Evolutionary conservation across 2,113 vertebrate species (phyloP).

Genomic region (Tonatia bakeri): DNA sequence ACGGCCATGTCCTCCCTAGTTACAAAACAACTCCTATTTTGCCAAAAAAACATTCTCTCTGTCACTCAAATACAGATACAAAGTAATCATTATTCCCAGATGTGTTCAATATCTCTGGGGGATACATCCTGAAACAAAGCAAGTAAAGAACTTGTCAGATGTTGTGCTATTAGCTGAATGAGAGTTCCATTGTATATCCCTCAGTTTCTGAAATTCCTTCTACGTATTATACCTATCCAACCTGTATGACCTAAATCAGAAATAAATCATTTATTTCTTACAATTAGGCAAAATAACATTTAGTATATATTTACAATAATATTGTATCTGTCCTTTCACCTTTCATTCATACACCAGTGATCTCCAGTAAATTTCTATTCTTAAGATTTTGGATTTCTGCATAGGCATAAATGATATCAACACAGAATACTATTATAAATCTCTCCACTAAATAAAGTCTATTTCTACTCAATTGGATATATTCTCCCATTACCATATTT

Average conservation of each 20-base stretch:
- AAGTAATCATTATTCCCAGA: background rate
- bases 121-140: slow-evolving; percentile 23
- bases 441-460: slow-evolving; percentile 41
- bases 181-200: background rate
- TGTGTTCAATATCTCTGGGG: background rate
- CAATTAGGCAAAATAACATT: background rate
- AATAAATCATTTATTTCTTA: slow-evolving; percentile 1
- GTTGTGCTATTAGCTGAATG: background rate
- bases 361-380: background rate
- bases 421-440: slow-evolving; percentile 11
- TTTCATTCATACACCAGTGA: background rate
- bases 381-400: slow-evolving; percentile 35
- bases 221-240: background rate
- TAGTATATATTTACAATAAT: background rate
- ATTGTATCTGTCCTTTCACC: background rate
- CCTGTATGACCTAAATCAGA: background rate
- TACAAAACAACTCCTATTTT: background rate
- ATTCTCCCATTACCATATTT: slow-evolving; percentile 39
- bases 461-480: slow-evolving; percentile 20
- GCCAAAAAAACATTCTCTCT: background rate
- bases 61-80: background rate
- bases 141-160: background rate
- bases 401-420: slow-evolving; percentile 31
- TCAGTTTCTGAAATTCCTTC: background rate
- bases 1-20: background rate